A percentile compares a stretch with the other conserved stretches of the same genome.
Evolutionary conservation across 2,888 invertebrate genomes (phyloP).

Genomic region (Parnassius mnemosyne): DNA sequence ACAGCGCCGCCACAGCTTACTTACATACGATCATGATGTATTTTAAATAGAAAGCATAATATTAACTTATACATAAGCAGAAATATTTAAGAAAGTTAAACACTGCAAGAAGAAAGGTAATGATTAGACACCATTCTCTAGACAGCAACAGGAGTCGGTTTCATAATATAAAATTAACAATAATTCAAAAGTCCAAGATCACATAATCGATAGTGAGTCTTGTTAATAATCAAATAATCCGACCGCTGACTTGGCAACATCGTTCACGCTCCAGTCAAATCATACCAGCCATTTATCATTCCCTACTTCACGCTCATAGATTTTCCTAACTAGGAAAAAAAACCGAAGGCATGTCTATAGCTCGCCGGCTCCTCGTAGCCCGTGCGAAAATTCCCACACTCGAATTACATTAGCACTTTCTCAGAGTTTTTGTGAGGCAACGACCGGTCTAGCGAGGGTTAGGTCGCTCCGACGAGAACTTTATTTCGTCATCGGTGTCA

Average conservation of each 20-base stretch:
- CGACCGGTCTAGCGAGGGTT: conserved; percentile 36
- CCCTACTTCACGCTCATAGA: neutral
- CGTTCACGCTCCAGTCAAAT: neutral
- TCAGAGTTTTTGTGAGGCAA: conserved; percentile 47
- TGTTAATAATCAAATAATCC: too few relatives aligned
- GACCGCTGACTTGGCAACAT: neutral
- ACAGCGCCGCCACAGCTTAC: too few relatives aligned
- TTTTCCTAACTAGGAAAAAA: conserved; percentile 11
- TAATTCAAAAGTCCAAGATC: too few relatives aligned
- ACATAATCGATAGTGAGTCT: too few relatives aligned
- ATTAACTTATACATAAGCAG: too few relatives aligned
- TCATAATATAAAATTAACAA: too few relatives aligned
- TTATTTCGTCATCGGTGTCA: conserved; percentile 15
- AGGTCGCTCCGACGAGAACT: conserved; percentile 9
- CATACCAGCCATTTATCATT: conserved; percentile 4
- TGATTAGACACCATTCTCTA: too few relatives aligned
- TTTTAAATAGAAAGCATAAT: too few relatives aligned
- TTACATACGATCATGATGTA: too few relatives aligned
- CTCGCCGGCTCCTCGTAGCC: conserved; percentile 20
- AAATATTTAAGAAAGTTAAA: too few relatives aligned
- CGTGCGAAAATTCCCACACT: conserved; percentile 68
- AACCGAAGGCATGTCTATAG: conserved; percentile 1
- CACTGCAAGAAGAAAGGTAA: too few relatives aligned
- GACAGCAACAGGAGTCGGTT: too few relatives aligned
- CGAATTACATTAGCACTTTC: conserved; percentile 40